Percentiles rank a stretch among this genome's conserved stretches.
Conservation (phyloP, 2,113 vertebrate genomes). For the Motacilla alba region DNA sequence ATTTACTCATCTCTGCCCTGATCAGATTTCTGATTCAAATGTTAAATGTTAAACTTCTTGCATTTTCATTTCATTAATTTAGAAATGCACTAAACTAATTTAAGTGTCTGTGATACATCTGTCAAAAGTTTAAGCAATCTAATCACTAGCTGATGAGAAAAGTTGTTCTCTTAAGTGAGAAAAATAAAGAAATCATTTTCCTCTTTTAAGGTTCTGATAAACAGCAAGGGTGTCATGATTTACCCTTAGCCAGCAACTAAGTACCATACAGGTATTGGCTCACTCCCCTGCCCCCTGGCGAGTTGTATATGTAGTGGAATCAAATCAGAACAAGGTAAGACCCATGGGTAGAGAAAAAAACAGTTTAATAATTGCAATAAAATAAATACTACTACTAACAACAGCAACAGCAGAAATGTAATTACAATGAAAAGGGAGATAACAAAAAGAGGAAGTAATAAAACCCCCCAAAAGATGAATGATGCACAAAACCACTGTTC, state of each 20-base stretch:
- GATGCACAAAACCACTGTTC: background rate
- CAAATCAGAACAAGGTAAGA: background rate
- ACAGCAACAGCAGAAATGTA: background rate
- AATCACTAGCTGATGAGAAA: background rate
- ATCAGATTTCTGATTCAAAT: background rate
- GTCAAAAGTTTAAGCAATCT: background rate
- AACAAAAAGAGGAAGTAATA: background rate
- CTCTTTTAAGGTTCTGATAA: background rate
- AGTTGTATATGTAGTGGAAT: background rate
- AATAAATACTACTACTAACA: background rate
- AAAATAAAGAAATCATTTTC: background rate
- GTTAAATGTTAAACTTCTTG: background rate
- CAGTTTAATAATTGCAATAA: background rate
- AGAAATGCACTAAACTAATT: background rate
- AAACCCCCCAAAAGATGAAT: background rate
- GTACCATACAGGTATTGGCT: background rate
- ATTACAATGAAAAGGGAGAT: background rate
- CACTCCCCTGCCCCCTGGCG: background rate
- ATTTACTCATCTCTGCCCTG: background rate
- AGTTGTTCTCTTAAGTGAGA: background rate
- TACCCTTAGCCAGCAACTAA: background rate
- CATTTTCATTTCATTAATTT: background rate
- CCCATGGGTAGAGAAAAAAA: background rate
- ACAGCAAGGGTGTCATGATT: background rate
- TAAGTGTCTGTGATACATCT: background rate